Evolutionary conservation across 2,797 vertebrate species (phyloP), one percentile per base, ranked within the genome.

Genomic region (Spondyliosoma cantharus): DNA sequence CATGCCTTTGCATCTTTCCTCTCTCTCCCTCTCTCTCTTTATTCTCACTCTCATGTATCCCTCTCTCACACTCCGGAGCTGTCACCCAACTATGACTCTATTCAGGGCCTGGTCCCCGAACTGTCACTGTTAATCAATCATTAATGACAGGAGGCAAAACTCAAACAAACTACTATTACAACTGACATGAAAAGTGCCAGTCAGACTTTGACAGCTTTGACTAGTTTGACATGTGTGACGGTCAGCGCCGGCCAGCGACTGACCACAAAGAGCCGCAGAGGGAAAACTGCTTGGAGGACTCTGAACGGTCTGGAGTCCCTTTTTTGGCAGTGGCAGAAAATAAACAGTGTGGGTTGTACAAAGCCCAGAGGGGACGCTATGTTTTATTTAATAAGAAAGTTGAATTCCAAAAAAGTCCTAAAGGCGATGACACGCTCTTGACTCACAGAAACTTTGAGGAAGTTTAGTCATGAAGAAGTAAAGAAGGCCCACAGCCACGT

Each of bases 361-460:
- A 74, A 82, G 70, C 72, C 85, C 78, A 32, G 7, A 75, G 74
- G 87, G 87, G 66, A 29, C 43, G 80, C 46, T 48, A 73, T 89
- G 82, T 86, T 90, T 91, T 85, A 91, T 92, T 91, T 80, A 92
- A 86, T 73, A 82, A 78, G 69, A 87, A 87, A 80, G 71, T 81
- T 45, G 1, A 81, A 84, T 62, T 80, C 27, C 29, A 53, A 81
- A 72, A 83, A 90, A 76, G 57, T 73, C 84, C 83, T 77, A 0
- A 71, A 77, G 82, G 82, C 58, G 1, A 61, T 76, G 82, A 88
- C 53, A n/a, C 57, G 59, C 53, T 76, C 43, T 72, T 78, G 53
- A 86, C 77, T 91, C 81, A 70, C 49, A 67, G 68, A 91, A n/a
- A 90, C 74, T 90, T 82, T 79, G 27, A 72, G 61, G 42, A 85